Conservation (phyloP, 37 sponge, comb jelly and placozoan genomes). For the Diacarnus erythraeanus region DNA sequence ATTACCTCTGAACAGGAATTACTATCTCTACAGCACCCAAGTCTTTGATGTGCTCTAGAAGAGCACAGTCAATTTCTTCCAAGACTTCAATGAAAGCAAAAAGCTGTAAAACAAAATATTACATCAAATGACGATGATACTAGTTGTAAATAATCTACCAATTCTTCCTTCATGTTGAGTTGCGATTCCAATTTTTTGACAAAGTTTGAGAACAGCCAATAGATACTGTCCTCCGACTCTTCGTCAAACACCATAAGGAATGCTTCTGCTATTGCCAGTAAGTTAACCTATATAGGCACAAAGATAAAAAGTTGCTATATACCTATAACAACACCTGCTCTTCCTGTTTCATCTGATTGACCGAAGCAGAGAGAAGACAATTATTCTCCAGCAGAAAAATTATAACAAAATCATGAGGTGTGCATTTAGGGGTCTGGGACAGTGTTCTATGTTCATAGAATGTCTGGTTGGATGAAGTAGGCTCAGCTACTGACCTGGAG, state of each 20-base stretch:
- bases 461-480: background rate
- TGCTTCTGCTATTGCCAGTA: constrained; percentile 28
- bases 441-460: constrained; percentile 4
- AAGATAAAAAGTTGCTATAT: background rate
- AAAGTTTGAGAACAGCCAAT: constrained; percentile 54
- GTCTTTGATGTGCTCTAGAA: constrained; percentile 22
- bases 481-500: background rate
- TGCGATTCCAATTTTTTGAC: constrained; percentile 27
- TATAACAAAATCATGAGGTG: constrained; percentile 17
- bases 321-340: background rate
- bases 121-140: background rate
- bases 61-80: constrained; percentile 27
- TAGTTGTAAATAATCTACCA: background rate
- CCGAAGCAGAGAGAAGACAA: background rate
- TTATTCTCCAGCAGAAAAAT: constrained; percentile 42
- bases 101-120: background rate
- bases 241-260: constrained; percentile 38
- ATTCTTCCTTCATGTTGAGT: background rate
- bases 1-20: constrained; percentile 27
- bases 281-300: background rate
- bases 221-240: constrained; percentile 28
- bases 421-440: background rate
- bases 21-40: constrained; percentile 9
- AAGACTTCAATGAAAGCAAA: background rate
- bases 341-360: constrained; percentile 9